Evolutionary conservation across 2,113 vertebrate genomes (phyloP).

Genomic region (Morphnarchus princeps): DNA sequence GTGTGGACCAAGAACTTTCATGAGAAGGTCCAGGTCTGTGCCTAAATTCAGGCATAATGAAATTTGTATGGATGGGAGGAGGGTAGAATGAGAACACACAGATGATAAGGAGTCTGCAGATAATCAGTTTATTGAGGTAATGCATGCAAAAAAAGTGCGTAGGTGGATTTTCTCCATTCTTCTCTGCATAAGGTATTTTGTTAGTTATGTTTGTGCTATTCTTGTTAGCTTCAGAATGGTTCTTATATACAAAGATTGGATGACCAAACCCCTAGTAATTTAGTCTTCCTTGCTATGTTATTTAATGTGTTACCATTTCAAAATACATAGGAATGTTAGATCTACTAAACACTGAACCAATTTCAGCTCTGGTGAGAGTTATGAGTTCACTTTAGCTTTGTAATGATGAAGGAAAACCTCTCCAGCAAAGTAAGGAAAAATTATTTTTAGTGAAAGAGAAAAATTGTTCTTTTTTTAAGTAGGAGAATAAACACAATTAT

Average conservation of each 20-base stretch:
- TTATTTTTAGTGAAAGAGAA: not conserved
- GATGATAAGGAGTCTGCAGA: not conserved
- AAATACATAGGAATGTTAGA: not conserved
- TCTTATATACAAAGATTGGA: not conserved
- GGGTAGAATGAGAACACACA: not conserved
- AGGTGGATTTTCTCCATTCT: not conserved
- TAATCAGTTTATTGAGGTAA: not conserved
- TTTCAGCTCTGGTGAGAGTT: not conserved
- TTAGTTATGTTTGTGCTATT: not conserved
- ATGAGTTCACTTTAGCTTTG: not conserved
- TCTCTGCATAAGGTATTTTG: not conserved
- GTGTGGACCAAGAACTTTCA: not conserved
- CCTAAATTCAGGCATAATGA: not conserved
- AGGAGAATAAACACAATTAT: not conserved
- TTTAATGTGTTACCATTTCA: not conserved
- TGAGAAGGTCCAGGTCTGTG: not conserved
- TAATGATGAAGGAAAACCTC: not conserved
- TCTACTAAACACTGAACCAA: not conserved
- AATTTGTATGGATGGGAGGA: not conserved
- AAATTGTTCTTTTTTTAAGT: not conserved
- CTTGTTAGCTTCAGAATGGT: not conserved
- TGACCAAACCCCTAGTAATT: not conserved
- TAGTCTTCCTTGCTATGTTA: not conserved
- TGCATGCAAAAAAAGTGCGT: fast-evolving
- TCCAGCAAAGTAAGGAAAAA: not conserved